Conservation (phyloP, 2,113 vertebrate species). For the Ptilonorhynchus violaceus region DNA sequence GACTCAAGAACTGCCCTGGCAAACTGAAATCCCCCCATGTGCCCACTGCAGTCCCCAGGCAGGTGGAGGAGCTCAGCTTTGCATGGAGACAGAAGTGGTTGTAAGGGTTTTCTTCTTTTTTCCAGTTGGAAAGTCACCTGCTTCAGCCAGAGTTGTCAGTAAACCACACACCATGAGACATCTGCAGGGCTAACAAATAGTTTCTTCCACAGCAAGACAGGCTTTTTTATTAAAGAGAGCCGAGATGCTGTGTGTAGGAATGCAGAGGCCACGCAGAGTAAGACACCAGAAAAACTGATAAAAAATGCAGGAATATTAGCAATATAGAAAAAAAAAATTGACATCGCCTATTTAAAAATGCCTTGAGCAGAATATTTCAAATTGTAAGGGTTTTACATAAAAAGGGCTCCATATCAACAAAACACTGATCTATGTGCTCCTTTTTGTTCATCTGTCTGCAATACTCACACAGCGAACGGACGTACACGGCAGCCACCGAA, state of each 20-base stretch:
- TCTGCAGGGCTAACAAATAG: not conserved
- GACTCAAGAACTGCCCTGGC: not conserved
- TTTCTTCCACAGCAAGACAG: not conserved
- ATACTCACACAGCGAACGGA: rapidly evolving
- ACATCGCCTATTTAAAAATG: not conserved
- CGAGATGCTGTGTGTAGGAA: not conserved
- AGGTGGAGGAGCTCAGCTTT: not conserved
- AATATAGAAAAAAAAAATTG: not conserved
- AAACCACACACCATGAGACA: not conserved
- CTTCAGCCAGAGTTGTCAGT: not conserved
- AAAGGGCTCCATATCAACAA: not conserved
- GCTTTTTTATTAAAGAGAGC: not conserved
- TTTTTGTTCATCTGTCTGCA: not conserved
- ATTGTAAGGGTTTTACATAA: not conserved
- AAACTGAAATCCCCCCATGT: not conserved
- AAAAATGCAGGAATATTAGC: not conserved
- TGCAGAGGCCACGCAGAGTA: rapidly evolving
- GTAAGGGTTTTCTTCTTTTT: not conserved
- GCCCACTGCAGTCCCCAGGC: not conserved
- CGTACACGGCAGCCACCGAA: not conserved
- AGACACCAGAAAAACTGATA: not conserved
- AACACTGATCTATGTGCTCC: not conserved
- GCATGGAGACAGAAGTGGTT: not conserved
- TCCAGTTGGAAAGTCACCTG: not conserved
- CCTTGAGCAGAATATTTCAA: not conserved